Conservation (phyloP, 2,888 invertebrate genomes). For the Lamproptera curius region DNA sequence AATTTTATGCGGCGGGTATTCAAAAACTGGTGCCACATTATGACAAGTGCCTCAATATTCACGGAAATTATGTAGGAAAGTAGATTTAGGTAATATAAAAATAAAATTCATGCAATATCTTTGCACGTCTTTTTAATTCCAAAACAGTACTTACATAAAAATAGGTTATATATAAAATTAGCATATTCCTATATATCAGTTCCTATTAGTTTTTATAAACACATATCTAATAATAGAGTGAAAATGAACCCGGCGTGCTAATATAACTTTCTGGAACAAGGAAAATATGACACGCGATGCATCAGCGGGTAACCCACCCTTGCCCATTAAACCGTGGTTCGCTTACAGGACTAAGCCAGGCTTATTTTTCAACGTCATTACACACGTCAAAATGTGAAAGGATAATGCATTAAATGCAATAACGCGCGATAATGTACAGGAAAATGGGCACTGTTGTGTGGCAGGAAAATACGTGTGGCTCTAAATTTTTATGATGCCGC, state of each 20-base stretch:
- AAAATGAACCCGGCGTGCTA: slow-evolving; percentile 18
- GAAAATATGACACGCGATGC: slow-evolving; percentile 43
- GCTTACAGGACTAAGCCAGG: slow-evolving; percentile 36
- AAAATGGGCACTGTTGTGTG: slow-evolving; percentile 28
- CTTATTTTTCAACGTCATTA: slow-evolving; percentile 60
- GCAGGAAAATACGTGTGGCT: slow-evolving; percentile 19
- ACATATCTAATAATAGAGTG: no score
- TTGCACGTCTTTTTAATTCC: no score
- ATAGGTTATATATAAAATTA: no score
- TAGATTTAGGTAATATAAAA: no score
- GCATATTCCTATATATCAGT: no score
- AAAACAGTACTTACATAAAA: no score
- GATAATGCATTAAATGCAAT: slow-evolving; percentile 46
- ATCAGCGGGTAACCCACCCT: slow-evolving; percentile 38
- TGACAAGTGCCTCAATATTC: no score
- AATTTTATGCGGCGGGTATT: no score
- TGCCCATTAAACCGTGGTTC: slow-evolving; percentile 35
- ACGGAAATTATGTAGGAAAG: no score
- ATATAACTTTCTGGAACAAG: slow-evolving; percentile 31
- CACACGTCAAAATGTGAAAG: slow-evolving; percentile 41
- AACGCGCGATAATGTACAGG: slow-evolving; percentile 36
- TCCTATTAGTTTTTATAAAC: no score
- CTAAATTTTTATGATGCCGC: neutral
- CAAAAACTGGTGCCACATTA: no score
- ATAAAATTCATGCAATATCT: no score